Evolutionary conservation across 2,797 vertebrate species (phyloP).

Genomic region (Pseudochaenichthys georgianus): DNA sequence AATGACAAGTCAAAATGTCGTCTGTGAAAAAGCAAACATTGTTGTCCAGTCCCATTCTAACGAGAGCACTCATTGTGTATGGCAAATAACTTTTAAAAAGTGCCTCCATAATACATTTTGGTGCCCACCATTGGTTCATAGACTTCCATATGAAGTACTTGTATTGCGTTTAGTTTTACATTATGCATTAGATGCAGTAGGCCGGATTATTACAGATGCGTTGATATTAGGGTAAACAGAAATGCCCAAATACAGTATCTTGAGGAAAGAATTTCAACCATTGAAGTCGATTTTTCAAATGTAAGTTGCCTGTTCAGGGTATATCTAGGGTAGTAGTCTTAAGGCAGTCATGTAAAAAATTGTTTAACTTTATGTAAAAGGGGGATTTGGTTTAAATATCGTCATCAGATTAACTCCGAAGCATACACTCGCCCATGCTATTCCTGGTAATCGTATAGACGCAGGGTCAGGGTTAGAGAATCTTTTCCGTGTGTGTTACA

Average conservation of each 20-base stretch:
- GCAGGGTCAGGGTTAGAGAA: not conserved
- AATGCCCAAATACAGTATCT: not conserved
- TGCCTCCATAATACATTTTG: not conserved
- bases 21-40: not conserved
- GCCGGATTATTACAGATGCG: not conserved
- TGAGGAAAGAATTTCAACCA: not conserved
- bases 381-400: not conserved
- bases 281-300: not conserved
- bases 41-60: not conserved
- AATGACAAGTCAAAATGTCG: not conserved
- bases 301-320: not conserved
- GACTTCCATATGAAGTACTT: not conserved
- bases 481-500: slow-evolving; percentile 31
- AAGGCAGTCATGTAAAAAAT: not conserved
- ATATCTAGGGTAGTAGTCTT: not conserved
- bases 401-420: not conserved
- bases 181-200: not conserved
- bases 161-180: not conserved
- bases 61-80: not conserved
- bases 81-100: not conserved
- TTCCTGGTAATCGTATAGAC: slow-evolving; percentile 25
- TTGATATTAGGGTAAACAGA: not conserved
- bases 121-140: not conserved
- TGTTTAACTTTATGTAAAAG: not conserved
- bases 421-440: not conserved